Percentiles rank a stretch among this genome's conserved stretches.
Conservation (phyloP, 2,888 invertebrate species). For the Idaea aversata region DNA sequence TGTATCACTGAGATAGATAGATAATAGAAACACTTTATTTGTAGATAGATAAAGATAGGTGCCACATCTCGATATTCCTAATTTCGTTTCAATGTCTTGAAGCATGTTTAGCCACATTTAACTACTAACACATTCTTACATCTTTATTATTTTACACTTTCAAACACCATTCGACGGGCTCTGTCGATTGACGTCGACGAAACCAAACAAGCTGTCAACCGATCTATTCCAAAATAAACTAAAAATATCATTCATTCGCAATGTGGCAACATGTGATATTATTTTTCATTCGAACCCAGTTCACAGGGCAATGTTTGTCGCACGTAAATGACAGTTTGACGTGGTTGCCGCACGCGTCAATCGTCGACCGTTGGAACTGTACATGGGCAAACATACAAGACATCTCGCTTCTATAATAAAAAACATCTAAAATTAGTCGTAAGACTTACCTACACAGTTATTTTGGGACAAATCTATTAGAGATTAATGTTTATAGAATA, state of each 20-base stretch:
- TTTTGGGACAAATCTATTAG: no score
- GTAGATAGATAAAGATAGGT: no score
- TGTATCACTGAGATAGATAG: no score
- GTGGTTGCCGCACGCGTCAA: constrained; percentile 51
- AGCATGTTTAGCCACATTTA: neutral
- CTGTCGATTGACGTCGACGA: constrained; percentile 28
- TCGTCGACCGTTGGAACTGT: constrained; percentile 42
- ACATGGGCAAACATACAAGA: constrained; percentile 51
- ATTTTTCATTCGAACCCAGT: constrained; percentile 27
- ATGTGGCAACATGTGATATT: constrained; percentile 32
- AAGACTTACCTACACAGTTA: neutral
- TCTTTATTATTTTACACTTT: neutral
- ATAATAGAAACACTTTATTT: no score
- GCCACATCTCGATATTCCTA: no score
- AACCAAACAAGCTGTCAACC: constrained; percentile 17
- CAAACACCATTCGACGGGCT: neutral
- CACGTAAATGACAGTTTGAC: constrained; percentile 37
- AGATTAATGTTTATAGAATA: neutral
- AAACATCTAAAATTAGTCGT: neutral
- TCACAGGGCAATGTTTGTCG: constrained; percentile 22
- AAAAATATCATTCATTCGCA: constrained; percentile 28
- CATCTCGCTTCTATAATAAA: neutral
- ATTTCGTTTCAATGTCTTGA: no score
- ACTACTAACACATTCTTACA: neutral
- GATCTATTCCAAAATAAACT: constrained; percentile 20